phyloP scores from a whole-genome alignment of 2,888 invertebrate species.

The Scaptomyza polygonia region DNA sequence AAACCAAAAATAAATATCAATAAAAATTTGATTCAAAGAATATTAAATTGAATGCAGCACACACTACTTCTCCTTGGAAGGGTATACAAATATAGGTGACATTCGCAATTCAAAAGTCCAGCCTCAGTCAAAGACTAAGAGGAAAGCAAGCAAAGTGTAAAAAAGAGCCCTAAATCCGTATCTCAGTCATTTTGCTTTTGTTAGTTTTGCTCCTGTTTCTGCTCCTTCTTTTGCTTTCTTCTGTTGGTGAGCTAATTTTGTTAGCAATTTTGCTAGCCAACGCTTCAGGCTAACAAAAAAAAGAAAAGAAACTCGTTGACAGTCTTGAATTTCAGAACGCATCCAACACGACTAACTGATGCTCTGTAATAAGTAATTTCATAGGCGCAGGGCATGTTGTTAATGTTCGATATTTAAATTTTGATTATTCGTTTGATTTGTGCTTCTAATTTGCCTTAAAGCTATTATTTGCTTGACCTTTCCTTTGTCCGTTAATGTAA shows the following conservation, averaged over 20 bases:
- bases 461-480: background rate
- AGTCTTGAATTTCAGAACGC: background rate
- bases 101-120: slow-evolving; percentile 14
- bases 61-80: too few relatives aligned
- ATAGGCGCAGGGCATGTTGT: too few relatives aligned
- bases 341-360: background rate
- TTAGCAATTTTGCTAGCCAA: slow-evolving; percentile 66
- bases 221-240: slow-evolving; percentile 8
- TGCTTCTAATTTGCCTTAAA: background rate
- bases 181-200: slow-evolving; percentile 28
- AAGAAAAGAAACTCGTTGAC: slow-evolving; percentile 25
- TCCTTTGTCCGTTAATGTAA: background rate
- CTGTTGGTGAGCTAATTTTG: slow-evolving; percentile 71
- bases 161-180: slow-evolving; percentile 36
- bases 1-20: background rate
- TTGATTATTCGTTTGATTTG: too few relatives aligned
- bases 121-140: slow-evolving; percentile 8
- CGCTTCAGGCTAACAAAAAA: slow-evolving; percentile 40
- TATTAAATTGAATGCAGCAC: too few relatives aligned
- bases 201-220: slow-evolving; percentile 1
- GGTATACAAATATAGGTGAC: too few relatives aligned
- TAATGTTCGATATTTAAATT: too few relatives aligned
- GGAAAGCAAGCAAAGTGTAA: background rate
- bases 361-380: background rate
- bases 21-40: too few relatives aligned